Evolutionary conservation across 2,797 vertebrate genomes (phyloP).

Genomic region (Trachurus trachurus): DNA sequence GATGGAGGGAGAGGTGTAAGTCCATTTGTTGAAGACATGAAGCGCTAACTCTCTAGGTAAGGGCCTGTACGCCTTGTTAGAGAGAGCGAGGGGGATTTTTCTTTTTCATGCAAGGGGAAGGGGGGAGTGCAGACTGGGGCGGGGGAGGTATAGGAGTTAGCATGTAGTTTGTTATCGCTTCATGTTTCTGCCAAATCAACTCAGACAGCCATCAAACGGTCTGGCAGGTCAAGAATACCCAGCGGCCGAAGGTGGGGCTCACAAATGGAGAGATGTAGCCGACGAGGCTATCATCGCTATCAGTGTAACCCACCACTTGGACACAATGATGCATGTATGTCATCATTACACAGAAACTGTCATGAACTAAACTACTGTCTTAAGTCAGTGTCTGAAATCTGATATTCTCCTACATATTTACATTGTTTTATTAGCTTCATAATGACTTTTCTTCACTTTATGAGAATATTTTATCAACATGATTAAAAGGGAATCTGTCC

Average conservation of each 20-base stretch:
- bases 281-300: conserved; percentile 18
- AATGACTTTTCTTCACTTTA: too few species aligned
- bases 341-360: background rate
- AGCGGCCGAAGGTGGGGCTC: conserved; percentile 47
- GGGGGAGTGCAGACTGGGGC: background rate
- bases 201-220: conserved; percentile 75
- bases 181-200: conserved; percentile 79
- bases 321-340: conserved; percentile 5
- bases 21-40: conserved; percentile 89
- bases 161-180: conserved; percentile 82
- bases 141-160: conserved; percentile 67
- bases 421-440: too few species aligned
- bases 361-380: too few species aligned
- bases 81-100: conserved; percentile 65
- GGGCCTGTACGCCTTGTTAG: conserved; percentile 85
- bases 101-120: conserved; percentile 51
- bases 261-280: conserved; percentile 32
- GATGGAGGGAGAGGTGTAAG: conserved; percentile 84
- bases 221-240: conserved; percentile 54
- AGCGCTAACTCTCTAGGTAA: conserved; percentile 89
- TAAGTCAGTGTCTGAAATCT: too few species aligned
- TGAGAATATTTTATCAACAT: too few species aligned
- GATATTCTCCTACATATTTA: too few species aligned
- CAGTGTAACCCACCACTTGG: background rate
- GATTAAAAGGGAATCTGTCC: too few species aligned